Conservation (phyloP, 2,113 vertebrate genomes). For the Hiodon tergisus region DNA sequence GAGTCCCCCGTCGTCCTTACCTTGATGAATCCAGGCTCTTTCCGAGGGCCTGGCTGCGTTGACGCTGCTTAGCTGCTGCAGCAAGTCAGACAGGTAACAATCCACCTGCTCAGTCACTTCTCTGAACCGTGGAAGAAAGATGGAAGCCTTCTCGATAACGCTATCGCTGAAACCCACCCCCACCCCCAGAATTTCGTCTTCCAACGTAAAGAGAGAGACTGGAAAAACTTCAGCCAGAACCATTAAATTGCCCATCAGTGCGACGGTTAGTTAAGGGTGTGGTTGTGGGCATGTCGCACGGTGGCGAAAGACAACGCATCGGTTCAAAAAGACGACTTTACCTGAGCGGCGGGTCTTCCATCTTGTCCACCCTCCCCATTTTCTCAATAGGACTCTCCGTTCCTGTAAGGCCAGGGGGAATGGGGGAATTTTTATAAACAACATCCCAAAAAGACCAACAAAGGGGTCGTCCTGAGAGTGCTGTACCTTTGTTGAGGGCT, state of each 20-base stretch:
- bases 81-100: conserved; percentile 72
- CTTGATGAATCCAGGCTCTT: conserved; percentile 67
- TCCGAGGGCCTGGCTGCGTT: conserved; percentile 74
- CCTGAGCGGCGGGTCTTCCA: conserved; percentile 53
- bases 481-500: conserved; percentile 64
- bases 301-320: background rate
- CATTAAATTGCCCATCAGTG: no score
- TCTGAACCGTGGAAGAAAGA: conserved; percentile 27
- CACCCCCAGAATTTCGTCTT: no score
- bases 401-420: conserved; percentile 28
- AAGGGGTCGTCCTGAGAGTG: background rate
- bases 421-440: no score
- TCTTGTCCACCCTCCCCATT: conserved; percentile 64
- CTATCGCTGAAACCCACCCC: no score
- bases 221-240: no score
- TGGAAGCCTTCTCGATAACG: background rate
- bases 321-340: conserved; percentile 10
- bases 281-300: no score
- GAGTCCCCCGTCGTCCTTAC: conserved; percentile 47
- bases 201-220: no score
- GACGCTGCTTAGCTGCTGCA: conserved; percentile 76
- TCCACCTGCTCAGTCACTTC: conserved; percentile 54
- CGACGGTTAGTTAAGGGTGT: no score
- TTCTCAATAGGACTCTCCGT: conserved; percentile 51
- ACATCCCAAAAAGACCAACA: background rate